phyloP scores from a whole-genome alignment of 2,113 vertebrate species.

The Lota lota region DNA sequence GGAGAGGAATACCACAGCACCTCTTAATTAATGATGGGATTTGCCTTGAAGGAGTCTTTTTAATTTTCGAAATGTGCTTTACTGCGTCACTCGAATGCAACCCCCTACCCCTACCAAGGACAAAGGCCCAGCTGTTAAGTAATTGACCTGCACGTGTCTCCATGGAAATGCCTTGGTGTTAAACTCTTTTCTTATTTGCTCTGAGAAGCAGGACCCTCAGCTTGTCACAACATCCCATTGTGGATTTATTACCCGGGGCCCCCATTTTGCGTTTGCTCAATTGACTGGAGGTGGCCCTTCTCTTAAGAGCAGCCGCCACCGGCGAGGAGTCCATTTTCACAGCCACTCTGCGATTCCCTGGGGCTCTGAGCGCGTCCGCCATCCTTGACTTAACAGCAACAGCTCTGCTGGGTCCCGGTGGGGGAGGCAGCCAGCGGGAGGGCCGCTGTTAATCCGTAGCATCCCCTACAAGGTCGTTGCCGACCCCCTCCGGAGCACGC shows the following conservation, averaged over 20 bases:
- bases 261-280: conserved; percentile 34
- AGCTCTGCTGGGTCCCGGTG: conserved; percentile 34
- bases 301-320: conserved; percentile 3
- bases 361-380: conserved; percentile 19
- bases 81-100: no score
- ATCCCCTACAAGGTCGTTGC: conserved; percentile 48
- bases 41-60: conserved; percentile 14
- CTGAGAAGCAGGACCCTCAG: neutral
- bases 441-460: conserved; percentile 40
- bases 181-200: conserved; percentile 15
- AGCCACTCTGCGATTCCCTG: conserved; percentile 20
- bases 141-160: conserved; percentile 42
- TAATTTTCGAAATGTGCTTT: neutral
- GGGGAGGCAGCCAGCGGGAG: conserved; percentile 26
- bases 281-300: conserved; percentile 41
- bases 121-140: neutral
- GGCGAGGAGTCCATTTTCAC: conserved; percentile 16
- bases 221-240: neutral
- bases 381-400: conserved; percentile 30
- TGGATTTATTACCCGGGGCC: conserved; percentile 36
- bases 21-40: conserved; percentile 43
- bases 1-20: conserved; percentile 40
- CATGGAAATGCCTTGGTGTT: conserved; percentile 24
- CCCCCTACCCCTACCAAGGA: no score
- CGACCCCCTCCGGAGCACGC: conserved; percentile 6